phyloP scores from a whole-genome alignment of 2,888 invertebrate genomes.

The Luperina nickerlii region DNA sequence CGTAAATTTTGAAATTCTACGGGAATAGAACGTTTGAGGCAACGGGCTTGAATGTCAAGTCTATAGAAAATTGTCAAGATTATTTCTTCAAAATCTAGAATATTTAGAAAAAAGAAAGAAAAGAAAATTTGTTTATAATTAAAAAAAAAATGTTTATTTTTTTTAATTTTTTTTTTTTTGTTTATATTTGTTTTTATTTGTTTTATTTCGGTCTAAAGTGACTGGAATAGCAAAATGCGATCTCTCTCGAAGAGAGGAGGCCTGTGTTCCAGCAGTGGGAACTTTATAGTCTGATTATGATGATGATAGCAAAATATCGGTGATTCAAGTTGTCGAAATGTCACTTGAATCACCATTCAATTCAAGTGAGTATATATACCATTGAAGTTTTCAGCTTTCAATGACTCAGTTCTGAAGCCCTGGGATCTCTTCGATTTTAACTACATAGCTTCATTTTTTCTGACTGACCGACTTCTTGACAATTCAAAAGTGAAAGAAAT shows the following conservation, averaged over 20 bases:
- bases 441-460: too few species aligned
- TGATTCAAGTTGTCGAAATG: too few species aligned
- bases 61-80: neutral
- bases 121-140: too few species aligned
- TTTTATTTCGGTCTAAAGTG: neutral
- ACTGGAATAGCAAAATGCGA: too few species aligned
- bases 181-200: too few species aligned
- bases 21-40: neutral
- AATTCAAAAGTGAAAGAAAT: too few species aligned
- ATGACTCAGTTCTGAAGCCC: neutral
- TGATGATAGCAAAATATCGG: neutral
- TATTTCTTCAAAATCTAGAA: neutral
- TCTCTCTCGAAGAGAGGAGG: too few species aligned
- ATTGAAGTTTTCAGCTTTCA: neutral
- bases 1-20: slow-evolving; percentile 23
- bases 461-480: too few species aligned
- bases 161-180: too few species aligned
- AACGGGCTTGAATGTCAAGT: neutral
- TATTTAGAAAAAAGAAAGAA: too few species aligned
- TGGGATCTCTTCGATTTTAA: neutral
- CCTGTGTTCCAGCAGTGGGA: neutral
- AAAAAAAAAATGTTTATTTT: too few species aligned
- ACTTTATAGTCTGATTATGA: neutral
- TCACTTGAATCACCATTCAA: neutral
- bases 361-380: neutral